Percentiles rank a stretch among this genome's conserved stretches.
Conservation (phyloP, 2,888 invertebrate genomes). For the Chloroclystis v-ata region DNA sequence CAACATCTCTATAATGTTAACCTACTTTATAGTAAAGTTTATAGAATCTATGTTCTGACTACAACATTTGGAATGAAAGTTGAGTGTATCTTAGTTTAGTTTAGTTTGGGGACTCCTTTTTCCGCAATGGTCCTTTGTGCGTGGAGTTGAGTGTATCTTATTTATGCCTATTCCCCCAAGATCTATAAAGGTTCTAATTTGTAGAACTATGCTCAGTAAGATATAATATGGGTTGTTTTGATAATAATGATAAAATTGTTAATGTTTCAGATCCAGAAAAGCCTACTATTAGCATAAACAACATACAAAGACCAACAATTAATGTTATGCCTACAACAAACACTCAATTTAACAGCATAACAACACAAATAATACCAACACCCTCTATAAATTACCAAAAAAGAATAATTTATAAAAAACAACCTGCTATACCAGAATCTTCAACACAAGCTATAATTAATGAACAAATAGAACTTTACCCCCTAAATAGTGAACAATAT, state of each 20-base stretch:
- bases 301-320: slow-evolving; percentile 3
- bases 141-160: no score
- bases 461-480: slow-evolving; percentile 10
- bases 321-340: background rate
- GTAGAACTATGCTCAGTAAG: no score
- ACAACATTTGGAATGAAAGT: no score
- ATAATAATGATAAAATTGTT: background rate
- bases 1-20: no score
- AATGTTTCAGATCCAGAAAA: slow-evolving; percentile 13
- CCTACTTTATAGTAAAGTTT: no score
- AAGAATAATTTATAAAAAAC: background rate
- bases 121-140: no score
- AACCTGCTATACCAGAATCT: slow-evolving; percentile 1
- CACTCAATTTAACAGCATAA: slow-evolving; percentile 7
- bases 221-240: no score
- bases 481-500: background rate
- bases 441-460: slow-evolving; percentile 3
- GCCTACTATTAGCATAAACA: slow-evolving; percentile 1
- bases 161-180: no score
- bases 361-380: background rate
- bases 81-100: no score
- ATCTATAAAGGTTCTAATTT: no score
- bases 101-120: no score
- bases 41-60: no score
- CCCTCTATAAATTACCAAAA: background rate